Evolutionary conservation across 2,113 vertebrate species (phyloP), one percentile per base, ranked within the genome.

Genomic region (Caretta caretta): DNA sequence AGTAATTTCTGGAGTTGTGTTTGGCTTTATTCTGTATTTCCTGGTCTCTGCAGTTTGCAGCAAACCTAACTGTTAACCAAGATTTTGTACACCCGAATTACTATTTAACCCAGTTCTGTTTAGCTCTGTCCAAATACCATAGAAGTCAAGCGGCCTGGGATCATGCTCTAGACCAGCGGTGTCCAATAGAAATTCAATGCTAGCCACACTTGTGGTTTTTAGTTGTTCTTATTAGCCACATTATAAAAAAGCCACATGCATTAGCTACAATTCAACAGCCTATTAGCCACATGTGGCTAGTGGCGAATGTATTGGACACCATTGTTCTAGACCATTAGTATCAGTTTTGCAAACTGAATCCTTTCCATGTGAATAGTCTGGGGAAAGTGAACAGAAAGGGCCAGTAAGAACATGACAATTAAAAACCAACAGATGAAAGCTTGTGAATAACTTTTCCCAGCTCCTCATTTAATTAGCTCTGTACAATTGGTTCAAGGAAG

Each of bases 251-350:
- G 48, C 48, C 48, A 49, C 48, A 49, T 49, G 48, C 48, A 49
- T 49, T 49, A 49, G 48, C 48, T 9, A 49, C 48, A 49, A 49
- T 49, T 49, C 48, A 49, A 49, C 6, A 49, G 48, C 48, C 48
- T 49, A 49, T 49, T 49, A 49, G 48, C 48, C 48, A 49, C 48
- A 49, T 49, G 48, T 49, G 48, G 48, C 48, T 49, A 49, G 48
- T 49, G 48, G 10, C 10, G 48, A 49, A 49, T 10, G 48, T 49
- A 49, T 49, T 49, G 48, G 48, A 49, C 48, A 8, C 48, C 48
- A 10, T 6, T 19, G 29, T 25, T 54, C 10, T 0, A 0, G 14
- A 56, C 62, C 78, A n/a, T 20, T 57, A 35, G 80, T 8, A 16
- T 6, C 29, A 83, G 59, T 50, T 90, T 57, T 1, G 6, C 42